A percentile compares a stretch with the other conserved stretches of the same genome.
phyloP scores from a whole-genome alignment of 1,140 invertebrate species.

The Drosophila sp. region DNA sequence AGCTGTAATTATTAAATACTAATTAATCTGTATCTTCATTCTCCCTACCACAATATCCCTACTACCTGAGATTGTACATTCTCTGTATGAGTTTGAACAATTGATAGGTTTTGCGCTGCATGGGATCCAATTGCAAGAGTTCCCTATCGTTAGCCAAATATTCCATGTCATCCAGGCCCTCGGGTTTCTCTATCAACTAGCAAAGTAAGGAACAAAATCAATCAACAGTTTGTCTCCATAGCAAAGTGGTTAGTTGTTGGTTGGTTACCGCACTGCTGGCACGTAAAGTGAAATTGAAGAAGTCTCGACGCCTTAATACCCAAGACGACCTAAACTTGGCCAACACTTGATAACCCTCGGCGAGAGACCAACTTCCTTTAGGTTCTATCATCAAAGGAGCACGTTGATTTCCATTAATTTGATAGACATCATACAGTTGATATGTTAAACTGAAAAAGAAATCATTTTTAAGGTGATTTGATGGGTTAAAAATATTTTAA shows the following conservation, averaged over 20 bases:
- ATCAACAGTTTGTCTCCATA: background rate
- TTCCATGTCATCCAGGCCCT: conserved; percentile 36
- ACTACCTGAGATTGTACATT: conserved; percentile 84
- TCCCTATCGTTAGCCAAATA: conserved; percentile 55
- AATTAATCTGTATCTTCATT: background rate
- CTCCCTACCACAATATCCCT: background rate
- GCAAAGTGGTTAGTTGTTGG: background rate
- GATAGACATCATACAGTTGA: conserved; percentile 68
- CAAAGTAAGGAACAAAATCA: too few relatives aligned
- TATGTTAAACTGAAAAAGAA: conserved; percentile 20
- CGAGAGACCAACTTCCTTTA: conserved; percentile 59
- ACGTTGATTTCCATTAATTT: conserved; percentile 27
- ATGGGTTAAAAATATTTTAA: too few relatives aligned
- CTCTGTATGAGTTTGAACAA: conserved; percentile 82
- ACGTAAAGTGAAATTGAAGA: conserved; percentile 83
- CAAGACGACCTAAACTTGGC: conserved; percentile 20
- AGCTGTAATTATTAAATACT: conserved; percentile 57
- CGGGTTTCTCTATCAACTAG: conserved; percentile 63
- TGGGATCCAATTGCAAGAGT: conserved; percentile 83
- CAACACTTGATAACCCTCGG: conserved; percentile 38
- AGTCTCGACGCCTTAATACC: conserved; percentile 77
- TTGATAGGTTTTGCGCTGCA: conserved; percentile 84
- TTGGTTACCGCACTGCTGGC: conserved; percentile 82
- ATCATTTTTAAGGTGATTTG: too few relatives aligned
- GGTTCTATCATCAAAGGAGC: conserved; percentile 35